Percentiles rank a stretch among this genome's conserved stretches.
Evolutionary conservation across 1,140 invertebrate species (phyloP).

Genomic region (Pseudomyrmex pallidus): DNA sequence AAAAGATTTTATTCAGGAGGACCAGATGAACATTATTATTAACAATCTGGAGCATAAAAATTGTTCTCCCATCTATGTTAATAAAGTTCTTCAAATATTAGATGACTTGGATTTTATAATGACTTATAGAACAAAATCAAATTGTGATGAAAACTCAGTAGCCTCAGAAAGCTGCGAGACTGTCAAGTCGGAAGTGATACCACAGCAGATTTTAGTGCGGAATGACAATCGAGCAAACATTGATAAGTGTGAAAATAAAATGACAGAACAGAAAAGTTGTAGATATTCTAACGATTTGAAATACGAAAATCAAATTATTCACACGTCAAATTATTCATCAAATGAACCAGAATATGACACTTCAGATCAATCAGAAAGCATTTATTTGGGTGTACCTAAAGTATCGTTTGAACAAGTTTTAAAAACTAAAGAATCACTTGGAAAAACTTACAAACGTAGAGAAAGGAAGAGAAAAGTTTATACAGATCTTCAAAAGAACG

Average conservation of each 20-base stretch:
- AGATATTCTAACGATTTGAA: background rate
- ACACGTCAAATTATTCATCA: background rate
- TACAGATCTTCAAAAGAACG: background rate
- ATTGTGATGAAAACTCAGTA: background rate
- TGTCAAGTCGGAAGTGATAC: background rate
- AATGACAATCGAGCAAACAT: background rate
- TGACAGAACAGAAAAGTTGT: background rate
- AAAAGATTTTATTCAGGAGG: conserved; percentile 68
- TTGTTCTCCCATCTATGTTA: conserved; percentile 72
- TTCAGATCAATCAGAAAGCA: conserved; percentile 54
- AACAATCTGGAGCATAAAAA: conserved; percentile 73
- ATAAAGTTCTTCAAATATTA: conserved; percentile 74
- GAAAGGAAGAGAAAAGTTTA: background rate
- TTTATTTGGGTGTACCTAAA: conserved; percentile 68
- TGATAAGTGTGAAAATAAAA: background rate
- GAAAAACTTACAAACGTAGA: conserved; percentile 39
- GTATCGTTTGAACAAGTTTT: conserved; percentile 63
- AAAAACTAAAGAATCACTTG: background rate
- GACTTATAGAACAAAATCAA: conserved; percentile 45
- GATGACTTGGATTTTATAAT: conserved; percentile 73
- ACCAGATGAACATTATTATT: conserved; percentile 74
- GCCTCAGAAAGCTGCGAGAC: background rate
- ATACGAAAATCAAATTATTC: conserved; percentile 26
- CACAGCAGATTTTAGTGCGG: background rate
- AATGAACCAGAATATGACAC: conserved; percentile 1